These are phyloP conservation scores for Cossypha dichroa DNA, from an alignment of 2,797 vertebrate species.

Conservation along the genomic window DNA sequence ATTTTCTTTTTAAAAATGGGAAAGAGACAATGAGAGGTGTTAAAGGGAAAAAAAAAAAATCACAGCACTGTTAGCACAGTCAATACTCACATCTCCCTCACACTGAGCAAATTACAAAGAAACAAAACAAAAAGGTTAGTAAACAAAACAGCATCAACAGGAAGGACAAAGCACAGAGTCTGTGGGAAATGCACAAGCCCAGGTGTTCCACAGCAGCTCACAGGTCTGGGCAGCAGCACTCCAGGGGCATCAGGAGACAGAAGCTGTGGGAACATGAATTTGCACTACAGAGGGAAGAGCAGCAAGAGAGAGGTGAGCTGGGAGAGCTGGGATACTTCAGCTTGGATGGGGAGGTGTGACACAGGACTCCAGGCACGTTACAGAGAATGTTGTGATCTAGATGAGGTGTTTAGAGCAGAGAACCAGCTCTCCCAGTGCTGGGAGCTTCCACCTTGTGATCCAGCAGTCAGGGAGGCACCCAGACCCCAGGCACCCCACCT, in stretches of 20 bases:
- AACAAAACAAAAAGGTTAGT: constrained; percentile 84
- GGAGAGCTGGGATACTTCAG: neutral
- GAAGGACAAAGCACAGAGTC: constrained; percentile 48
- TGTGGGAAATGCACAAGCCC: neutral
- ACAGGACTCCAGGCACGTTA: neutral
- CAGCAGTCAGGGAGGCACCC: neutral
- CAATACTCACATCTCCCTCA: constrained; percentile 97
- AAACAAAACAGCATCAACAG: constrained; percentile 60
- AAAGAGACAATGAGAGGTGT: constrained; percentile 60
- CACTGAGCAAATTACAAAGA: constrained; percentile 89
- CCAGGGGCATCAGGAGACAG: neutral
- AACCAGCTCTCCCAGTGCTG: neutral
- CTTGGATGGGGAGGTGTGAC: neutral
- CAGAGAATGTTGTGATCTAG: neutral
- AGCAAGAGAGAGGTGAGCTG: constrained; percentile 31
- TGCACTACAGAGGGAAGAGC: neutral
- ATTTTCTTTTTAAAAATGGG: neutral
- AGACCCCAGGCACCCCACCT: neutral
- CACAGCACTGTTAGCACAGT: constrained; percentile 75
- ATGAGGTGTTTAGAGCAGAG: neutral
- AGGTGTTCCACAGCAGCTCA: constrained; percentile 4
- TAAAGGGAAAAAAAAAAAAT: constrained; percentile 16
- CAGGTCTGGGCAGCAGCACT: constrained; percentile 5
- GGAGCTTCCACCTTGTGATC: neutral
- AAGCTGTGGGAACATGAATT: constrained; percentile 1